These are phyloP conservation scores for Syngnathus scovelli DNA, from an alignment of 2,113 vertebrate species.

Conservation along the genomic window DNA sequence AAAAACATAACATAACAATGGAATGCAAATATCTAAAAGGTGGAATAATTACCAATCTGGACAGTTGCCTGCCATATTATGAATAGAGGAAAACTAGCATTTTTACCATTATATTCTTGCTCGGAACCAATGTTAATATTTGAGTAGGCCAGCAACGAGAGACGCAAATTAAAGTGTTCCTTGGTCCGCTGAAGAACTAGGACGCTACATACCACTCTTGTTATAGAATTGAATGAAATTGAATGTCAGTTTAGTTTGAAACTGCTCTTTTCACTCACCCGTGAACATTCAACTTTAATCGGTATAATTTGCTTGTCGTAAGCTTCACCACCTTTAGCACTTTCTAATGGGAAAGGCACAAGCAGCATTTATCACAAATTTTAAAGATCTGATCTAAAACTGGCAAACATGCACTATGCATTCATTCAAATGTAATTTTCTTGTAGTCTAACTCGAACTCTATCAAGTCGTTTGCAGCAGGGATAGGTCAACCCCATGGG, in stretches of 20 bases:
- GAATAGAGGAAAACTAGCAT: too few species aligned
- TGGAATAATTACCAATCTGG: neutral
- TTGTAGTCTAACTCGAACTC: too few species aligned
- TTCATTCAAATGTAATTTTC: neutral
- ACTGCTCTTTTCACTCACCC: neutral
- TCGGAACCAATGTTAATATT: neutral
- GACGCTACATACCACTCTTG: neutral
- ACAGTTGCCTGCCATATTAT: too few species aligned
- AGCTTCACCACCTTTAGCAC: neutral
- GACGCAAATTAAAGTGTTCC: neutral
- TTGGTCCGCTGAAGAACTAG: neutral
- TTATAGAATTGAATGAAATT: neutral
- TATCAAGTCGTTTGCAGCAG: too few species aligned
- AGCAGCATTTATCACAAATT: neutral
- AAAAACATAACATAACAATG: constrained; percentile 1
- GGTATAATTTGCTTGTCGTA: too few species aligned
- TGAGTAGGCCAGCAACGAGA: neutral
- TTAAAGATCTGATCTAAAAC: neutral
- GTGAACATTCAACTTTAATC: too few species aligned
- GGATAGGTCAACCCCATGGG: too few species aligned
- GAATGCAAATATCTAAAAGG: constrained; percentile 7
- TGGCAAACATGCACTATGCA: neutral
- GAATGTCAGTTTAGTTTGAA: neutral
- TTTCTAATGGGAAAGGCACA: neutral
- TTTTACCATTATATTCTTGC: neutral